These are phyloP conservation scores for Microplitis manilae DNA, from an alignment of 2,888 invertebrate species.

Conservation along the genomic window DNA sequence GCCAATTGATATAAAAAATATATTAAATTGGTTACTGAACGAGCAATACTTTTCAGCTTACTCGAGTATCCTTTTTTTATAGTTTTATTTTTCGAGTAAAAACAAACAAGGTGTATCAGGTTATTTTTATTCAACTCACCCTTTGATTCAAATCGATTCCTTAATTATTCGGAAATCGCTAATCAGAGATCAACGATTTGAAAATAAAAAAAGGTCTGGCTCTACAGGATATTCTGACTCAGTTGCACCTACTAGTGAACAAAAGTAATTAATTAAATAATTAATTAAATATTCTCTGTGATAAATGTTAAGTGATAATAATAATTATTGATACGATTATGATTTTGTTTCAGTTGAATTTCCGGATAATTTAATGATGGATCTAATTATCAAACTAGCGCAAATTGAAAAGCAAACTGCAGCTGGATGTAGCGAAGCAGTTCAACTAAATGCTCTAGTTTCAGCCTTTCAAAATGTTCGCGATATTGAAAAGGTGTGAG, in stretches of 20 bases:
- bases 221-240: constrained; percentile 92
- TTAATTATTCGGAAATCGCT: constrained; percentile 52
- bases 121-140: not conserved
- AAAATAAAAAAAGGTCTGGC: constrained; percentile 93
- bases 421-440: constrained; percentile 89
- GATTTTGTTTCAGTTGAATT: constrained; percentile 82
- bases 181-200: constrained; percentile 83
- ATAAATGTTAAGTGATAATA: too few relatives aligned
- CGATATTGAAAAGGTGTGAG: constrained; percentile 69
- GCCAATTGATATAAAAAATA: constrained; percentile 88
- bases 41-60: constrained; percentile 83
- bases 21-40: constrained; percentile 89
- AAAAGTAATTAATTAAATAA: constrained; percentile 79
- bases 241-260: constrained; percentile 89
- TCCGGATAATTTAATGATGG: constrained; percentile 83
- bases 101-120: not conserved
- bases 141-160: constrained; percentile 42
- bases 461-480: constrained; percentile 89
- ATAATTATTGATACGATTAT: not conserved
- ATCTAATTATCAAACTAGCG: constrained; percentile 88
- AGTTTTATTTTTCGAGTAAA: constrained; percentile 1
- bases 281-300: too few relatives aligned
- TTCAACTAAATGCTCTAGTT: constrained; percentile 91
- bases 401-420: constrained; percentile 90
- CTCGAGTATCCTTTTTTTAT: constrained; percentile 80